Base-by-base conservation (phyloP, 2,888 invertebrate species). In the Theretra japonica region DNA sequence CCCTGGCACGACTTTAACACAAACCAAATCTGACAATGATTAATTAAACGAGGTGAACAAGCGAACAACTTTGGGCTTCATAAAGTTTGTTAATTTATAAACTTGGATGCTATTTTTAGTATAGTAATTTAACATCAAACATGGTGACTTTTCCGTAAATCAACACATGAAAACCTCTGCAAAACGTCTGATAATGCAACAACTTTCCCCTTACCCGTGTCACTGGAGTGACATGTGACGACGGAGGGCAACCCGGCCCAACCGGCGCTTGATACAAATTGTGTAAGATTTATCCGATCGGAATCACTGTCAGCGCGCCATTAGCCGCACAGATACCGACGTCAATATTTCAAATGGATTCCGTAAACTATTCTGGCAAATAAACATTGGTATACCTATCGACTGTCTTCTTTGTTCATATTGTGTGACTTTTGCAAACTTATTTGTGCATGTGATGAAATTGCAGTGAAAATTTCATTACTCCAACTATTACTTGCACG, bases 211-310 rank as follows among this genome's bases (percentile, higher is more conserved):
- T 17, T 23, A 60, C 65, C 65, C 41, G 65, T 23, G 30, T 60
- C 48, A 41, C 41, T 17, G n/a, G 41, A 70, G 50, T 65, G 70
- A 70, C 70, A 56, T 28, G 25, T 56, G 56, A 33, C 62, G 30
- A 69, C 56, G 69, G 48, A 60, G 60, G 68, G 21, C 68, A 53
- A 48, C 56, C 48, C 68, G 58, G 23, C 56, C 56, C 30, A 58
- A 4, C 69, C 30, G 25, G 30, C 68, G 68, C 68, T 69, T 59
- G 72, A 69, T 69, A 69, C 68, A 72, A 60, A 72, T 72, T 72
- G 72, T 72, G 59, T 72, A 53, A 72, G 72, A 72, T 72, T 72
- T 72, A 72, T 72, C 72, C 50, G 69, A 72, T 72, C 72, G 69
- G 59, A 69, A 72, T 69, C 71, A 68, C 28, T 71, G 68, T 58